Evolutionary conservation across 2,113 vertebrate species (phyloP).

Genomic region (Oreotrochilus melanogaster): DNA sequence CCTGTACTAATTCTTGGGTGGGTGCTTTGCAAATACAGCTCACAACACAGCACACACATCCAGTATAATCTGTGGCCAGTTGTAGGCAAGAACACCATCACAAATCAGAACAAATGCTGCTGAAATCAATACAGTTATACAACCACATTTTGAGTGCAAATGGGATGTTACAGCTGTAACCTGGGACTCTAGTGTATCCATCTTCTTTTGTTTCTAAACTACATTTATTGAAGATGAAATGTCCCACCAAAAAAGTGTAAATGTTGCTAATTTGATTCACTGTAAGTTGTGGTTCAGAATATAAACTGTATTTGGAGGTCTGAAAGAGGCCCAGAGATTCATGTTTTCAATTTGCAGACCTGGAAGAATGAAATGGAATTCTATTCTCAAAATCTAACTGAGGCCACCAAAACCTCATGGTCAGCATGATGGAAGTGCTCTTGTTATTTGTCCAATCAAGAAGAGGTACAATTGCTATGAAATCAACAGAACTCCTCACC

Average conservation of each 20-base stretch:
- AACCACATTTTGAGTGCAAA: background rate
- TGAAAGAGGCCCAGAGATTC: background rate
- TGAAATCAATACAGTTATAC: background rate
- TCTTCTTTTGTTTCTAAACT: background rate
- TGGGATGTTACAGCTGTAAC: background rate
- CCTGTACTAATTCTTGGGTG: background rate
- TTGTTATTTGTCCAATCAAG: background rate
- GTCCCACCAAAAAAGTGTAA: background rate
- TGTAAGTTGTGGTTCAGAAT: background rate
- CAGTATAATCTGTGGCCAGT: background rate
- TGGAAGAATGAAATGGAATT: background rate
- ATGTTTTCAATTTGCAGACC: background rate
- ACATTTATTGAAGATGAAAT: background rate
- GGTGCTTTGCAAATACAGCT: background rate
- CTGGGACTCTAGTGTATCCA: background rate
- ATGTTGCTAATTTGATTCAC: background rate
- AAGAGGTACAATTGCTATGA: background rate
- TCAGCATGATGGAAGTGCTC: background rate
- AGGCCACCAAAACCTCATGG: background rate
- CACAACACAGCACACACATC: background rate
- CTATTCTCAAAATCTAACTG: background rate
- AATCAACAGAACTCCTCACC: background rate
- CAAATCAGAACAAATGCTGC: background rate
- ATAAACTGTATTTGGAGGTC: background rate
- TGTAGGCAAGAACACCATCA: background rate